Percentiles rank a stretch among this genome's conserved stretches.
phyloP scores from a whole-genome alignment of 2,888 invertebrate genomes.

The Mellilla xanthometata region DNA sequence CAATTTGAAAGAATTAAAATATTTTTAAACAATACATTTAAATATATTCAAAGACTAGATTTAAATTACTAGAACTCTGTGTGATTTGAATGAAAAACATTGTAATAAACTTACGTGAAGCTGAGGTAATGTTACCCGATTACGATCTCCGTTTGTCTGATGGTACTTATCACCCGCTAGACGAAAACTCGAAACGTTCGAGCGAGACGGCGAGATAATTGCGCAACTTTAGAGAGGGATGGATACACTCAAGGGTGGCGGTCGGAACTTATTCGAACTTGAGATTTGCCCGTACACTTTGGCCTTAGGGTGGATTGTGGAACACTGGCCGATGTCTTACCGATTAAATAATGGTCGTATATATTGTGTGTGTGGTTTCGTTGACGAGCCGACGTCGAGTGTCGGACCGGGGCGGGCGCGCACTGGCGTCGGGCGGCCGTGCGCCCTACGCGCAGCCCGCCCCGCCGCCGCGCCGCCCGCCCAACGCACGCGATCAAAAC shows the following conservation, averaged over 20 bases:
- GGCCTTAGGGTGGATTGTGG: slow-evolving; percentile 46
- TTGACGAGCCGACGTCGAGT: slow-evolving; percentile 83
- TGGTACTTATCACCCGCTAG: slow-evolving; percentile 58
- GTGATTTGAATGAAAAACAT: slow-evolving; percentile 15
- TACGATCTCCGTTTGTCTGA: slow-evolving; percentile 51
- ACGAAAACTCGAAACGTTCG: slow-evolving; percentile 38
- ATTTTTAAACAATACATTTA: too few relatives aligned
- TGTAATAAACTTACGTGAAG: slow-evolving; percentile 63
- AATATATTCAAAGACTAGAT: too few relatives aligned
- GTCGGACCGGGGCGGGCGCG: slow-evolving; percentile 80
- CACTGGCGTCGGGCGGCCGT: slow-evolving; percentile 62
- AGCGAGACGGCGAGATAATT: slow-evolving; percentile 55
- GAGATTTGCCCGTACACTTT: slow-evolving; percentile 43
- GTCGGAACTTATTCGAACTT: too few relatives aligned
- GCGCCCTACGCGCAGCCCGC: slow-evolving; percentile 43
- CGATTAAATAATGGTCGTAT: slow-evolving; percentile 74
- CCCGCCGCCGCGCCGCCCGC: slow-evolving; percentile 47
- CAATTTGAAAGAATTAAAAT: too few relatives aligned
- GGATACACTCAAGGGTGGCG: slow-evolving; percentile 48
- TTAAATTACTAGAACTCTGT: too few relatives aligned
- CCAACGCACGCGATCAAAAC: slow-evolving; percentile 55
- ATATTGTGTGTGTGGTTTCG: slow-evolving; percentile 71
- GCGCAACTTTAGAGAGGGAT: slow-evolving; percentile 65
- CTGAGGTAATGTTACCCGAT: slow-evolving; percentile 55
- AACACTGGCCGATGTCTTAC: slow-evolving; percentile 71